Conservation (phyloP, 2,797 vertebrate species). For the Syncerus caffer region DNA sequence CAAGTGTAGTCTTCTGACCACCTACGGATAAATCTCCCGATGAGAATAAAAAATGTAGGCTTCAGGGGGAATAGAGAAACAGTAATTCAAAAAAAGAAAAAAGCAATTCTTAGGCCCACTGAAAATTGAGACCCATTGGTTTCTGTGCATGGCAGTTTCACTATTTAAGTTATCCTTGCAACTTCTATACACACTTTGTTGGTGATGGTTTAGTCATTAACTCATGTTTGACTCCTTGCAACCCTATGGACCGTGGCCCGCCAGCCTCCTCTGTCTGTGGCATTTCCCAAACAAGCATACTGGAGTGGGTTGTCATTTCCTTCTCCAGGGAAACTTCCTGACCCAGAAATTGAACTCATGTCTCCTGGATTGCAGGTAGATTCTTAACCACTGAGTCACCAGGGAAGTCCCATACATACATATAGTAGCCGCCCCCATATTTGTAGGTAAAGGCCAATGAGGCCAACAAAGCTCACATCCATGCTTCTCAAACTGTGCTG, state of each 20-base stretch:
- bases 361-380: not conserved
- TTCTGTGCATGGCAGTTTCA: not conserved
- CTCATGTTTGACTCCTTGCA: not conserved
- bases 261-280: not conserved
- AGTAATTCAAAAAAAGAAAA: not conserved
- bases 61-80: not conserved
- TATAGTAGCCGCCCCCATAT: not conserved
- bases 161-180: not conserved
- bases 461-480: not conserved
- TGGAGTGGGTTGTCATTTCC: not conserved
- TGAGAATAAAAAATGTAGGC: not conserved
- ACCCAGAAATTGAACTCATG: not conserved
- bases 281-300: not conserved
- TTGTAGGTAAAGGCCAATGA: not conserved
- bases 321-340: not conserved
- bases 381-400: not conserved
- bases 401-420: not conserved
- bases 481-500: not conserved
- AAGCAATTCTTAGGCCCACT: not conserved
- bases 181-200: not conserved
- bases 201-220: not conserved
- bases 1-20: not conserved
- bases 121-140: not conserved
- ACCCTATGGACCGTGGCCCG: rapidly evolving
- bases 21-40: not conserved